Percentiles rank a stretch among this genome's conserved stretches.
Evolutionary conservation across 2,888 invertebrate species (phyloP).

Genomic region (Oligia fasciuncula): DNA sequence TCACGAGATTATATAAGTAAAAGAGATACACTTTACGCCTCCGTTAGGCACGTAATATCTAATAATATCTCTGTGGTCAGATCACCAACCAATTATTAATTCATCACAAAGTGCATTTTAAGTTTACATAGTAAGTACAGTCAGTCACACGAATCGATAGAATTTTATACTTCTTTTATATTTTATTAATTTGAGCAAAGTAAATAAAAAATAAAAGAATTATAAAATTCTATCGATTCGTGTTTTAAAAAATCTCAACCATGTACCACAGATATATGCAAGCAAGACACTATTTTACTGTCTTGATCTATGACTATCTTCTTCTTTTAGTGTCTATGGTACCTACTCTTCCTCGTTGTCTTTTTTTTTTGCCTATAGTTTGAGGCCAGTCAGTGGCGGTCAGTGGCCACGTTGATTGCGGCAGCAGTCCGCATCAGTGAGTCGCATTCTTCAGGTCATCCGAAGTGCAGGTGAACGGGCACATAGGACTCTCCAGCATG

Average conservation of each 20-base stretch:
- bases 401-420: neutral
- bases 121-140: neutral
- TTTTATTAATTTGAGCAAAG: too few relatives aligned
- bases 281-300: neutral
- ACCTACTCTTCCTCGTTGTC: too few relatives aligned
- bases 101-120: neutral
- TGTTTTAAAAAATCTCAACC: too few relatives aligned
- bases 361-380: neutral
- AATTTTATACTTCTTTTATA: too few relatives aligned
- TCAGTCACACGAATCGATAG: too few relatives aligned
- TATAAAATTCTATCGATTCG: too few relatives aligned
- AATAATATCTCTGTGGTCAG: constrained; percentile 29
- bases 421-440: neutral
- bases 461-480: neutral
- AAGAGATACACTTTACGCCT: neutral
- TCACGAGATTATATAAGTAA: neutral
- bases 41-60: constrained; percentile 24
- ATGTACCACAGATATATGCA: neutral
- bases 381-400: neutral
- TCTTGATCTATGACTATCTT: neutral
- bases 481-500: neutral
- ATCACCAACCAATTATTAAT: constrained; percentile 22
- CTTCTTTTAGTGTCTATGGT: too few relatives aligned
- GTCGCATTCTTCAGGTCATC: neutral
- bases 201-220: too few relatives aligned